A percentile compares a stretch with the other conserved stretches of the same genome.
Evolutionary conservation across 2,888 invertebrate genomes (phyloP).

Genomic region (Heliconius aoede): DNA sequence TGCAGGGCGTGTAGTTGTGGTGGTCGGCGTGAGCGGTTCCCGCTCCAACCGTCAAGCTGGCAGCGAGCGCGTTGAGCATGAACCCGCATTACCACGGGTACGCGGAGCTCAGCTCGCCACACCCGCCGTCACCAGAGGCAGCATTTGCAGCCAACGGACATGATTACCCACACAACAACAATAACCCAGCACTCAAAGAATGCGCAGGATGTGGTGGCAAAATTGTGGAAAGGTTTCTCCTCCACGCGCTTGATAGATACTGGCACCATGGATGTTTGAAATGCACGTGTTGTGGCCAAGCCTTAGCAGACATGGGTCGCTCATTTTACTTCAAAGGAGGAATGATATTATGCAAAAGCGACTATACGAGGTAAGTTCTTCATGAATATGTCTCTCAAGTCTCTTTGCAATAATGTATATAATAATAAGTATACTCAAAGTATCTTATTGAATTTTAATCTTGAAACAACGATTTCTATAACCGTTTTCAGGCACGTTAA

Average conservation of each 20-base stretch:
- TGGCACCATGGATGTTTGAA: constrained; percentile 98
- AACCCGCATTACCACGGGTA: constrained; percentile 95
- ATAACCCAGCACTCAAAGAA: constrained; percentile 86
- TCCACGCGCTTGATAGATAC: constrained; percentile 96
- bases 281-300: constrained; percentile 95
- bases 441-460: constrained; percentile 1
- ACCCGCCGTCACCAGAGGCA: constrained; percentile 89
- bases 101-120: constrained; percentile 91
- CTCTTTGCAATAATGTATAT: not conserved
- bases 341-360: constrained; percentile 97
- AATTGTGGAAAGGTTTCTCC: constrained; percentile 95
- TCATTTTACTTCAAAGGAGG: constrained; percentile 96
- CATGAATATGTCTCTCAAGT: not conserved
- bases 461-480: not conserved
- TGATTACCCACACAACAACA: constrained; percentile 85
- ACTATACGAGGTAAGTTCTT: constrained; percentile 93
- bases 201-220: constrained; percentile 97
- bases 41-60: constrained; percentile 91
- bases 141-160: constrained; percentile 86
- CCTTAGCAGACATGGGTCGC: constrained; percentile 94
- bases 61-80: constrained; percentile 93
- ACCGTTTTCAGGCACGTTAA: constrained; percentile 54
- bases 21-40: constrained; percentile 77
- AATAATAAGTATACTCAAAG: not conserved
- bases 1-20: constrained; percentile 82